Base-by-base conservation (phyloP, 2,113 vertebrate species). In the Pholis gunnellus region DNA sequence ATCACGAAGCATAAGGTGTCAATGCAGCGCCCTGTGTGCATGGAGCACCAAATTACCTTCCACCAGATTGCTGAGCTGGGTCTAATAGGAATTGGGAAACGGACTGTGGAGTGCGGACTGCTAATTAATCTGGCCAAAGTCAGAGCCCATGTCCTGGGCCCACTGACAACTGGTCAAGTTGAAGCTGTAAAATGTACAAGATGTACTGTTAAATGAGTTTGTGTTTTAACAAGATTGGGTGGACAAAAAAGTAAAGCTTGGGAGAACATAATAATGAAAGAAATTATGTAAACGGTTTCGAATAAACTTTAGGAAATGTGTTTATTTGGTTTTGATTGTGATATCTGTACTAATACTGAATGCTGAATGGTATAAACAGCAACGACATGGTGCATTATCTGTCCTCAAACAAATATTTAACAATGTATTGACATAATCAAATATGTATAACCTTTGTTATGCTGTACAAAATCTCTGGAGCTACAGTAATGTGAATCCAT, bases 1-100 rank as follows among this genome's bases (percentile, higher is more conserved):
- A 94, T 95, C 94, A 95, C 65, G 87, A 93, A 94, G 92, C 94
- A 95, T 94, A 95, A 95, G 94, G 94, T 95, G 95, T 93, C 94
- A 93, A 86, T 86, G 93, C 84, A 81, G 92, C 83, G 80, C 88
- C 91, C 94, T 89, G 91, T 87, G 91, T 88, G 93, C 89, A 89
- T 85, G 80, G 85, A 91, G 89, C 87, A 90, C 87, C 86, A 91
- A 94, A 95, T 95, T 94, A 94, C 92, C 94, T 93, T 89, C 89
- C 89, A 90, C 44, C 89, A 94, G 93, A 94, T 91, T 92, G 91
- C 93, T 78, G 90, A 92, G 88, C 87, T 88, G 75, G 85, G 82
- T 89, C 88, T 94, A 93, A 94, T 94, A 92, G 88, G 87, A 89
- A 89, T 74, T 59, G 52, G 86, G 79, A 85, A 91, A 90, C 48